Conservation (phyloP, 2,888 invertebrate species). For the Trissolcus brochymenae region DNA sequence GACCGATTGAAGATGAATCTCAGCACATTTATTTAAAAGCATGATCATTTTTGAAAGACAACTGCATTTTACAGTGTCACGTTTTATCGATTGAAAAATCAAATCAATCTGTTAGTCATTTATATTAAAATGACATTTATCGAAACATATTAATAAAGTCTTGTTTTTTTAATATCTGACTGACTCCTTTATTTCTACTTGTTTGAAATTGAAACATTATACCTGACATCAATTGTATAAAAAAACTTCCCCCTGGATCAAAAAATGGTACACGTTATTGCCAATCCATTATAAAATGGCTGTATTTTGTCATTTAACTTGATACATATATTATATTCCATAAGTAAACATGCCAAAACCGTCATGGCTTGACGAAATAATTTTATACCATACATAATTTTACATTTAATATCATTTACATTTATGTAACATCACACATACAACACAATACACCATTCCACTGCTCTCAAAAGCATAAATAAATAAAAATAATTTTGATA, state of each 20-base stretch:
- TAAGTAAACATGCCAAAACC: conserved; percentile 66
- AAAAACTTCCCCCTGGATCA: background rate
- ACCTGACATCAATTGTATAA: background rate
- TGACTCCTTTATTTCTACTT: background rate
- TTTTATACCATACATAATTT: conserved; percentile 70
- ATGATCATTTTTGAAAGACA: background rate
- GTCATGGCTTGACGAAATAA: conserved; percentile 66
- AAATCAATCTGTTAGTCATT: conserved; percentile 48
- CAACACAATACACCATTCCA: conserved; percentile 62
- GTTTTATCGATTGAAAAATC: conserved; percentile 25
- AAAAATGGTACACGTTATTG: conserved; percentile 14
- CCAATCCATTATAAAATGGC: conserved; percentile 75
- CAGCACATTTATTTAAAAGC: background rate
- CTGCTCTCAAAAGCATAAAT: conserved; percentile 25
- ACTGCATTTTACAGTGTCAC: conserved; percentile 5
- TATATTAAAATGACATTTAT: conserved; percentile 38
- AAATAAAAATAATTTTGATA: conserved; percentile 20
- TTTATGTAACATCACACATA: conserved; percentile 74
- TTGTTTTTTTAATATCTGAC: conserved; percentile 39
- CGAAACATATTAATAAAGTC: conserved; percentile 40
- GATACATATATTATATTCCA: conserved; percentile 75
- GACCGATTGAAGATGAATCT: no score
- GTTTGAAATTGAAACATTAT: background rate
- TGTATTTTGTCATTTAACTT: conserved; percentile 74
- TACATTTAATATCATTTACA: conserved; percentile 74